Percentiles rank a stretch among this genome's conserved stretches.
Conservation (phyloP, 2,797 vertebrate genomes). For the Gastrophryne carolinensis region DNA sequence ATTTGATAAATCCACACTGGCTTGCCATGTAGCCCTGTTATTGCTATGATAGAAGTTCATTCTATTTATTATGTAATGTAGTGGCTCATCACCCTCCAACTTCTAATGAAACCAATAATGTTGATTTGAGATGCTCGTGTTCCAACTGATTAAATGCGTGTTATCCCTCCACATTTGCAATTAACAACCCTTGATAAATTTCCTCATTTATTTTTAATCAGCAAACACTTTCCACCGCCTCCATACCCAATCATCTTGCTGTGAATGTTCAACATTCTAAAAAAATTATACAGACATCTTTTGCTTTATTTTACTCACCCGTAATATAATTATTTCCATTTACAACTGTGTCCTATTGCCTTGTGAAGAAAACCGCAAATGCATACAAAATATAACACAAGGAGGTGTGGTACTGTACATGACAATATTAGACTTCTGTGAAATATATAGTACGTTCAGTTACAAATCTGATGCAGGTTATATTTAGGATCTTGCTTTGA, state of each 20-base stretch:
- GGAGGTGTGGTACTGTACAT: too few species aligned
- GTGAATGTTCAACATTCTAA: background rate
- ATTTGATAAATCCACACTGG: too few species aligned
- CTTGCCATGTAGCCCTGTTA: too few species aligned
- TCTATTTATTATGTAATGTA: background rate
- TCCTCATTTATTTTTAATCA: slow-evolving; percentile 20
- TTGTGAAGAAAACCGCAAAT: background rate
- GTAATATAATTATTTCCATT: slow-evolving; percentile 4
- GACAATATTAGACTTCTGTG: too few species aligned
- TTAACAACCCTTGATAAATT: background rate
- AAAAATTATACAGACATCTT: slow-evolving; percentile 7
- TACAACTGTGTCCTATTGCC: background rate
- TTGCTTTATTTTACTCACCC: background rate
- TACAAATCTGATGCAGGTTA: too few species aligned
- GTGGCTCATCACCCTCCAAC: background rate
- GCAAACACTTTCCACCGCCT: background rate
- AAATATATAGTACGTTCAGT: too few species aligned
- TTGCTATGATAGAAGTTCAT: too few species aligned
- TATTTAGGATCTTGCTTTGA: too few species aligned
- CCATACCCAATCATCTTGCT: background rate
- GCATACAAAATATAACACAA: too few species aligned
- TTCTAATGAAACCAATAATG: background rate
- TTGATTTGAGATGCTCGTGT: background rate
- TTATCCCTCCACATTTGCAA: background rate
- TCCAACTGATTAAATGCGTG: background rate